Evolutionary conservation across 2,888 invertebrate species (phyloP).

Genomic region (Ferdinandea cuprea): DNA sequence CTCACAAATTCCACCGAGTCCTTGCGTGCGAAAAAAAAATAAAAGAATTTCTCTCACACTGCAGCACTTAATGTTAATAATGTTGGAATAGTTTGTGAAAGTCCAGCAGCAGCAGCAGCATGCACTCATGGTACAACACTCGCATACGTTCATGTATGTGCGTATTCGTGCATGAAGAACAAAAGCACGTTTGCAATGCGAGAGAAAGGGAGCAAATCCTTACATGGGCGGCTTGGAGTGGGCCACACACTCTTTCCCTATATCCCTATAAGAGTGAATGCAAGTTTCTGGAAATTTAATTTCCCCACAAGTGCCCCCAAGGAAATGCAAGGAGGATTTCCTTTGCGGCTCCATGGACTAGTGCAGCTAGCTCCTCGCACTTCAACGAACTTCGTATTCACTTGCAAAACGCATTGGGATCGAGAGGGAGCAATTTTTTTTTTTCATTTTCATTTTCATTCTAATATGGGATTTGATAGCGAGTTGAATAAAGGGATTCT

Average conservation of each 20-base stretch:
- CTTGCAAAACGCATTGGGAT: slow-evolving; percentile 43
- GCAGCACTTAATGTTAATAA: slow-evolving; percentile 49
- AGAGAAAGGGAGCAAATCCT: neutral
- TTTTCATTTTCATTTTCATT: neutral
- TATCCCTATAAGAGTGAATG: too few relatives aligned
- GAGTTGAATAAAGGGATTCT: slow-evolving; percentile 4
- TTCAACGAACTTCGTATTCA: slow-evolving; percentile 40
- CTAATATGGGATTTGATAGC: neutral
- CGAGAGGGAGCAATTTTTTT: neutral
- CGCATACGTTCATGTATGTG: slow-evolving; percentile 3
- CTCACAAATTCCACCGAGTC: slow-evolving; percentile 12
- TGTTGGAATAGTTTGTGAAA: slow-evolving; percentile 60
- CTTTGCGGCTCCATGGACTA: slow-evolving; percentile 29
- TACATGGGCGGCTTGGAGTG: neutral
- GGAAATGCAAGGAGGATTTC: slow-evolving; percentile 61
- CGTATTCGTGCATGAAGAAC: slow-evolving; percentile 26
- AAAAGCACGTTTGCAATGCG: slow-evolving; percentile 32
- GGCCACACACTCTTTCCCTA: neutral
- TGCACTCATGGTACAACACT: slow-evolving; percentile 9
- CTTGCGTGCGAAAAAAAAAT: neutral
- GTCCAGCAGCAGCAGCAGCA: slow-evolving; percentile 59
- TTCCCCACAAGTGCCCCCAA: slow-evolving; percentile 55
- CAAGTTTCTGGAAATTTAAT: slow-evolving; percentile 64
- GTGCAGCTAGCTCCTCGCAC: slow-evolving; percentile 22
- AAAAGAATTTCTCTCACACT: slow-evolving; percentile 55